These are phyloP conservation scores for Plectropomus leopardus DNA, from an alignment of 2,113 vertebrate species.

Conservation along the genomic window DNA sequence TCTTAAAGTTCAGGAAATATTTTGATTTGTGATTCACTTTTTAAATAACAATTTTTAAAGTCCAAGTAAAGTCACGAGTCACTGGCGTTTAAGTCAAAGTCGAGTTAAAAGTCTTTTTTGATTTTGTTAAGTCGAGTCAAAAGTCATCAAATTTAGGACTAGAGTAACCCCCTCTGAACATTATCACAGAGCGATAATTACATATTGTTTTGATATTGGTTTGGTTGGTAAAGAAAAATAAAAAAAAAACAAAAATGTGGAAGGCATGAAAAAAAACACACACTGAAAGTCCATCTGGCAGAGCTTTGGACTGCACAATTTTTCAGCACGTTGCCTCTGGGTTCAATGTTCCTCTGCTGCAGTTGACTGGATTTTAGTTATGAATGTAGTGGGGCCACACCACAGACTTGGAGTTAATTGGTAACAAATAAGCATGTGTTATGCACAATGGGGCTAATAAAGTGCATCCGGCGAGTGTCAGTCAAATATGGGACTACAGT, in stretches of 20 bases:
- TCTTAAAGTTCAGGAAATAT: no score
- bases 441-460: slow-evolving; percentile 48
- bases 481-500: slow-evolving; percentile 11
- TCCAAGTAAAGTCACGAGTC: no score
- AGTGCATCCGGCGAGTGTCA: slow-evolving; percentile 28
- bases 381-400: slow-evolving; percentile 36
- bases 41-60: no score
- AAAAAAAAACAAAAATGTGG: neutral
- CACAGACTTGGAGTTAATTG: slow-evolving; percentile 70
- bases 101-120: no score
- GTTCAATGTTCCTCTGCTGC: slow-evolving; percentile 32
- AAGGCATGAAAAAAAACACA: slow-evolving; percentile 8
- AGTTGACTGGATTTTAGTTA: slow-evolving; percentile 52
- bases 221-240: neutral
- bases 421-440: slow-evolving; percentile 70
- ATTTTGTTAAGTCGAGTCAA: no score
- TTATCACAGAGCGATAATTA: neutral
- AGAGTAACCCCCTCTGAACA: no score
- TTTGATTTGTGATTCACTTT: no score
- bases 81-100: no score
- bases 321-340: slow-evolving; percentile 27
- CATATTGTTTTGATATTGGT: neutral
- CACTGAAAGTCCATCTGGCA: neutral
- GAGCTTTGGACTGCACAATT: slow-evolving; percentile 11
- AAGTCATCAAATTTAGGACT: no score